A percentile compares a stretch with the other conserved stretches of the same genome.
These are phyloP conservation scores for Lutraria lutraria DNA, from an alignment of 2,888 invertebrate species.

Conservation along the genomic window DNA sequence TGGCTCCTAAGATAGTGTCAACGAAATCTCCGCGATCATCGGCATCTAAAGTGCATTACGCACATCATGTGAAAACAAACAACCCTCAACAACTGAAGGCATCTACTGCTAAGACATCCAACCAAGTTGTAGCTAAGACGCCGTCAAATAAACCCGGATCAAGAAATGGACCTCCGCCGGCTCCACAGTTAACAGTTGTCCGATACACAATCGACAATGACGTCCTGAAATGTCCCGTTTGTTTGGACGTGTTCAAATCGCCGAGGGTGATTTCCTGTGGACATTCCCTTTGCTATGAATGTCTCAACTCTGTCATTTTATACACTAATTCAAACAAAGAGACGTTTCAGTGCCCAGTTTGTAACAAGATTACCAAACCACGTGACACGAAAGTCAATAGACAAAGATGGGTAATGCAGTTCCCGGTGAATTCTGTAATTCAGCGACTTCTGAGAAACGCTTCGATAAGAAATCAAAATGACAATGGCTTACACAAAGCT, in stretches of 20 bases:
- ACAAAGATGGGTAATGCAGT: constrained; percentile 66
- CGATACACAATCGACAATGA: constrained; percentile 63
- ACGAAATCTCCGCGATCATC: not conserved
- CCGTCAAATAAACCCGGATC: constrained; percentile 39
- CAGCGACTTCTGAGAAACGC: constrained; percentile 61
- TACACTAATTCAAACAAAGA: constrained; percentile 63
- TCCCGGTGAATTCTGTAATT: constrained; percentile 58
- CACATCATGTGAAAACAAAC: constrained; percentile 31
- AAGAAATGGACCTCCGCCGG: constrained; percentile 37
- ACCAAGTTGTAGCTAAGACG: constrained; percentile 19
- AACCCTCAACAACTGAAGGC: not conserved
- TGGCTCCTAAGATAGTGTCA: not conserved
- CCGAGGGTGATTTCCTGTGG: constrained; percentile 66
- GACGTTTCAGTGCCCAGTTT: constrained; percentile 61
- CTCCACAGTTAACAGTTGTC: constrained; percentile 50
- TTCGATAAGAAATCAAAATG: constrained; percentile 45
- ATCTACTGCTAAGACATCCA: constrained; percentile 18
- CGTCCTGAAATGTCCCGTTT: constrained; percentile 67
- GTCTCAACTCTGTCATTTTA: constrained; percentile 60
- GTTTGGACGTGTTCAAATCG: constrained; percentile 66
- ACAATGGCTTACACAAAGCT: constrained; percentile 56
- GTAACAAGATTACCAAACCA: constrained; percentile 53
- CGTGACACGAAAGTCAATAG: constrained; percentile 38
- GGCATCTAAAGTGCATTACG: not conserved
- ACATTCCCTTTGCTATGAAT: constrained; percentile 63